These are phyloP conservation scores for Andrena chrysosceles DNA, from an alignment of 2,888 invertebrate genomes.

Conservation along the genomic window DNA sequence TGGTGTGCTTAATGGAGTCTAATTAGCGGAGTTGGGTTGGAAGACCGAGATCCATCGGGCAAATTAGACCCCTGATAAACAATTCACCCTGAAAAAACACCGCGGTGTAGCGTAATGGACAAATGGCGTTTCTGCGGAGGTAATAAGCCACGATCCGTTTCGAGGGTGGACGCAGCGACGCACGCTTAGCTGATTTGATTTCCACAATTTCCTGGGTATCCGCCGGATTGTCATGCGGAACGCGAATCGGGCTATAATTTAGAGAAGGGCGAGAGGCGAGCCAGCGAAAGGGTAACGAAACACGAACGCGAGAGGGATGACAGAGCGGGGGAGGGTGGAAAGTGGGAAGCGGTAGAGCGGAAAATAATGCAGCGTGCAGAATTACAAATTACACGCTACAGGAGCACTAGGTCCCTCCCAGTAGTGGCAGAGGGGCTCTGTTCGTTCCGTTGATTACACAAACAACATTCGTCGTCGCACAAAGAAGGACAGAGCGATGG, in stretches of 20 bases:
- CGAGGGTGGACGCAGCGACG: conserved; percentile 50
- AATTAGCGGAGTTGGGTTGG: too few species aligned
- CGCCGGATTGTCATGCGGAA: conserved; percentile 66
- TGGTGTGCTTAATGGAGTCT: too few species aligned
- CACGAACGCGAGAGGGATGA: conserved; percentile 13
- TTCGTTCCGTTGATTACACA: conserved; percentile 81
- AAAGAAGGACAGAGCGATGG: conserved; percentile 13
- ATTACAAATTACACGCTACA: conserved; percentile 80
- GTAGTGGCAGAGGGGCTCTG: conserved; percentile 68
- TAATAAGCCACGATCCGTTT: conserved; percentile 59
- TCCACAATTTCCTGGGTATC: conserved; percentile 66
- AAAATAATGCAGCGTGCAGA: conserved; percentile 78
- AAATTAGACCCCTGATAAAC: background rate
- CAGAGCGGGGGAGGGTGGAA: conserved; percentile 51
- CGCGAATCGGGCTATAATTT: conserved; percentile 68
- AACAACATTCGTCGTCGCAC: conserved; percentile 72
- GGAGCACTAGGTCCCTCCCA: conserved; percentile 62
- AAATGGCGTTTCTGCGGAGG: conserved; percentile 30
- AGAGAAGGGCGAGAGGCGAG: conserved; percentile 33
- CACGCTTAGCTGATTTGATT: conserved; percentile 70
- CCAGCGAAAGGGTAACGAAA: background rate
- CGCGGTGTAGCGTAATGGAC: background rate
- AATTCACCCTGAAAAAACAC: background rate
- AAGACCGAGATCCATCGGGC: too few species aligned
- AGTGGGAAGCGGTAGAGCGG: conserved; percentile 74